Evolutionary conservation across 2,113 vertebrate species (phyloP).

Genomic region (Pipra filicauda): DNA sequence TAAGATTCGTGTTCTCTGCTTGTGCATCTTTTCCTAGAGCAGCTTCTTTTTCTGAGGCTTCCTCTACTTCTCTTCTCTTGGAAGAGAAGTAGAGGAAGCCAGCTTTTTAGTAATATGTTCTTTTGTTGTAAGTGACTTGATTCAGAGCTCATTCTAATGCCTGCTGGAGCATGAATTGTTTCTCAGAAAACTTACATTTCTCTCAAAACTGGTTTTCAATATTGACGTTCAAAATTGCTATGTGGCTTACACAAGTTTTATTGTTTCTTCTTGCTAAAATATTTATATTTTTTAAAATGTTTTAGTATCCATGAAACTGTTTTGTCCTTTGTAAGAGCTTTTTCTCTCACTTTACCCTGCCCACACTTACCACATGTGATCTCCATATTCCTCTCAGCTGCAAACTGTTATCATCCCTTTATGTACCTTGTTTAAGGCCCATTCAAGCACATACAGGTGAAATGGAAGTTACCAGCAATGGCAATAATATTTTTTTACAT

Average conservation of each 20-base stretch:
- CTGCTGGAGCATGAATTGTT: not conserved
- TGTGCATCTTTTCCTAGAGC: not conserved
- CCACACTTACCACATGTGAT: not conserved
- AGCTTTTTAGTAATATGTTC: not conserved
- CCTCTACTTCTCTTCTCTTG: not conserved
- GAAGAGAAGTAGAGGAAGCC: not conserved
- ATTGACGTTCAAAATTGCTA: accelerated
- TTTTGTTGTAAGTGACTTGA: not conserved
- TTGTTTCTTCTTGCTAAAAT: not conserved
- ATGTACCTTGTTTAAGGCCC: not conserved
- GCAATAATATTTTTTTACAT: not conserved
- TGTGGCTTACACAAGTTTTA: not conserved
- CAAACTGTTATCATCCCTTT: not conserved
- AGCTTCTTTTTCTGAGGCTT: not conserved
- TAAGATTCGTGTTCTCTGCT: not conserved
- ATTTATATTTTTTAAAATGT: not conserved
- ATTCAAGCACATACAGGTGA: not conserved
- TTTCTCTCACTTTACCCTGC: not conserved
- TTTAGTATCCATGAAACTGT: not conserved
- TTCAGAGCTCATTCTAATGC: not conserved
- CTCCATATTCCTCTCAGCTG: not conserved
- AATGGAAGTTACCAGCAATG: not conserved
- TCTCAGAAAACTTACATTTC: not conserved
- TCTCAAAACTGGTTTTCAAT: not conserved
- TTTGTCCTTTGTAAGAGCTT: not conserved